Base-by-base conservation (phyloP, 92 coral and sea anemone species). In the Paragorgia papillata region DNA sequence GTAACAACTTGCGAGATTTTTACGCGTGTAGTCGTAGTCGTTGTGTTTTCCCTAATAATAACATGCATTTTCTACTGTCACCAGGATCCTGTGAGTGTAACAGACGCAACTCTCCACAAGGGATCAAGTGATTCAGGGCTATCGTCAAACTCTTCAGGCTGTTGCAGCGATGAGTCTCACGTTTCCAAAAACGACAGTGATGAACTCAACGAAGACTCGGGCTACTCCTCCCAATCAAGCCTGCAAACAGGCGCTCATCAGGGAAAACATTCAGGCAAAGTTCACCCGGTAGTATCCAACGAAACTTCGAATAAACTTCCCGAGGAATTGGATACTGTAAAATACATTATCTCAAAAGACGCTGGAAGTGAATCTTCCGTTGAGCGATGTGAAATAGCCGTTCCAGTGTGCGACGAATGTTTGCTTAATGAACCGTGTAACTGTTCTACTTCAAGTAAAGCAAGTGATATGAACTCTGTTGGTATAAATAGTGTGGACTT, bases 161-260 rank as follows among this genome's bases (percentile, higher is more conserved):
- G 35, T 30, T 27, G 59, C 27, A 69, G 76, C 30, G 53, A 59
- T 31, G 70, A 75, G 37, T 20, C 58, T 8, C 50, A 62, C 66
- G n/a, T 75, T 33, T 39, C 50, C 8, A 59, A 60, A 19, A 34
- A 61, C 14, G 58, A 31, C 46, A n/a, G 39, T 66, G 7, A 49
- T 19, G 82, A 83, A 26, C 28, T 69, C 76, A 75, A 73, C 10
- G 40, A 79, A 25, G 65, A 55, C 66, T 64, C 82, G 7, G 73
- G 69, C n/a, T 71, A 46, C n/a, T 66, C 73, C 7, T 66, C 73
- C 89, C 34, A 93, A 92, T 79, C 91, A 86, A 58, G 85, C 82
- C 0, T 46, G 35, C 66, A 79, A 66, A 76, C 37, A 25, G 39
- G 17, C 41, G 62, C 55, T 30, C 19, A 62, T 43, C 35, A 59